A percentile compares a stretch with the other conserved stretches of the same genome.
phyloP scores from a whole-genome alignment of 2,113 vertebrate species.

The Macquaria australasica region DNA sequence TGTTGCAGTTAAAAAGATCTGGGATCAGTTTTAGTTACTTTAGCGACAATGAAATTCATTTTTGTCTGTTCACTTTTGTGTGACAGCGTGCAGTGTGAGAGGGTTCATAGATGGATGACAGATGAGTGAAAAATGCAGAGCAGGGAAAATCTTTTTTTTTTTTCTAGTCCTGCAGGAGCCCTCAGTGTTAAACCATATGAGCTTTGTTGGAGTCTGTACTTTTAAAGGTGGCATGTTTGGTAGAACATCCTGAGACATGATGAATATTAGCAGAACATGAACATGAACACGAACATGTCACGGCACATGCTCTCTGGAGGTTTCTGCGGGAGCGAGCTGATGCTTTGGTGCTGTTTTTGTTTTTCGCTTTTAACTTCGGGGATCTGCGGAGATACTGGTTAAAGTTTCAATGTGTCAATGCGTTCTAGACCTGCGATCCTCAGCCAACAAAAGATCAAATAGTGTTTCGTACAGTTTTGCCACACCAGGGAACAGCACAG shows the following conservation, averaged over 20 bases:
- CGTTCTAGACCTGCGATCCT: not conserved
- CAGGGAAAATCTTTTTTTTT: not conserved
- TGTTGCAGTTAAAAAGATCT: not conserved
- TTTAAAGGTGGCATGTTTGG: not conserved
- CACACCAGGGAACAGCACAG: too few species aligned
- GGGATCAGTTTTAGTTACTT: not conserved
- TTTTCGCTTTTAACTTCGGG: not conserved
- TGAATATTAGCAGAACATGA: not conserved
- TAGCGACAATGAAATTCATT: not conserved
- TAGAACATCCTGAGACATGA: not conserved
- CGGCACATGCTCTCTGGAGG: not conserved
- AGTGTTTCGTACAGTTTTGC: not conserved
- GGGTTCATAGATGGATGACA: not conserved
- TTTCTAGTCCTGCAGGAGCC: not conserved
- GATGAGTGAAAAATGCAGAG: constrained; percentile 8
- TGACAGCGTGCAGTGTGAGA: not conserved
- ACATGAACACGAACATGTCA: not conserved
- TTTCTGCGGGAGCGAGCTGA: not conserved
- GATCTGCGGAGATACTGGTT: not conserved
- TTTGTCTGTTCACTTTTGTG: not conserved
- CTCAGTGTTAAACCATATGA: not conserved
- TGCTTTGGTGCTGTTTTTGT: not conserved
- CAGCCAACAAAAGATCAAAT: not conserved
- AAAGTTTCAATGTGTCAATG: not conserved
- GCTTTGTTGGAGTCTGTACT: not conserved